These are phyloP conservation scores for Calameuta filiformis DNA, from an alignment of 2,888 invertebrate species.

Conservation along the genomic window DNA sequence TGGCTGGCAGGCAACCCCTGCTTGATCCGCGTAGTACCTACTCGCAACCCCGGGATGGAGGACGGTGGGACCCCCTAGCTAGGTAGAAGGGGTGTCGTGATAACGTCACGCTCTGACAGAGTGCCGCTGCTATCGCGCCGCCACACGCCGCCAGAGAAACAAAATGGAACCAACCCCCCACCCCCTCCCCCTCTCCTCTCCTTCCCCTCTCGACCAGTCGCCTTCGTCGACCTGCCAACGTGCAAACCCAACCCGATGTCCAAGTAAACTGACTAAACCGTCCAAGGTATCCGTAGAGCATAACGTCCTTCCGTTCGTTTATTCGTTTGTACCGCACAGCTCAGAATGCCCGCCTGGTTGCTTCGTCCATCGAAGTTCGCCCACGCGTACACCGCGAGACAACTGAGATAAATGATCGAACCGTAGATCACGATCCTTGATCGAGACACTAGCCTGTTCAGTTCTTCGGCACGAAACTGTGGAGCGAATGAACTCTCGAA, in stretches of 20 bases:
- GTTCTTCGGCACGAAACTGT: not conserved
- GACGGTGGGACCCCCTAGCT: slow-evolving; percentile 44
- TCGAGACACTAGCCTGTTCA: not conserved
- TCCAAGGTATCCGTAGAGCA: not conserved
- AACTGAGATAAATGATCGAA: slow-evolving; percentile 42
- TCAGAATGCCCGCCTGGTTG: not conserved
- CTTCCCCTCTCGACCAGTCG: not conserved
- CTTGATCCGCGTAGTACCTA: slow-evolving; percentile 59
- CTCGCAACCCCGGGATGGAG: slow-evolving; percentile 38
- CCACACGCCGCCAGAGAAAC: slow-evolving; percentile 69
- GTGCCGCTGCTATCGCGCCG: slow-evolving; percentile 69
- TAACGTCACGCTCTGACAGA: slow-evolving; percentile 71
- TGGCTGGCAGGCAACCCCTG: slow-evolving; percentile 40
- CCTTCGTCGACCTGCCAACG: slow-evolving; percentile 31
- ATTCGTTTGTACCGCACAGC: not conserved
- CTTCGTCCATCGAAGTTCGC: not conserved
- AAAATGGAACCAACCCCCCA: slow-evolving; percentile 65
- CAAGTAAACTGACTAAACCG: slow-evolving; percentile 14
- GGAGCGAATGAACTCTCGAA: not conserved
- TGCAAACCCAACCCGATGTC: slow-evolving; percentile 34
- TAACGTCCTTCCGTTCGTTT: not conserved
- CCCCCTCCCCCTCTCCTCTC: not conserved
- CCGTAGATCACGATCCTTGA: slow-evolving; percentile 7
- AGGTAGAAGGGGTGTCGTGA: slow-evolving; percentile 65
- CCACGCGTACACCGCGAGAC: not conserved